Base-by-base conservation (phyloP, 1,140 invertebrate species). In the Papilio polytes region DNA sequence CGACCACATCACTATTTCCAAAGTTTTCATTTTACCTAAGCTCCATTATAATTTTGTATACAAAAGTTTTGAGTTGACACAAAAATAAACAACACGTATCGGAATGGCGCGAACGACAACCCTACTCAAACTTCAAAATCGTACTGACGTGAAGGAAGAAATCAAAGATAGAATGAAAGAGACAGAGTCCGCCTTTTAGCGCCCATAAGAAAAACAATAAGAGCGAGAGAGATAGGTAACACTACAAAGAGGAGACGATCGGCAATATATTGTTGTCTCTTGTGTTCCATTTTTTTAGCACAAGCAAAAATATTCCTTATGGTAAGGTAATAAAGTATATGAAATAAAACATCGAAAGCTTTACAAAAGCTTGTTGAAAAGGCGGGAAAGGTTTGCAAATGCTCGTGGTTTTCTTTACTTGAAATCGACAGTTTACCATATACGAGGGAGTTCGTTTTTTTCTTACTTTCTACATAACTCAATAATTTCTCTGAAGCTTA, bases 361-460 rank as follows among this genome's bases (percentile, higher is more conserved):
- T 81, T 80, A 84, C 80, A 83, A 56, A 84, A 86, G 85, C 85
- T 90, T 85, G 86, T 84, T 31, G 79, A 88, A 89, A 90, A 90
- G 92, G 92, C 92, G 92, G 89, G 91, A 93, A 93, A 91, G 81
- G 81, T 85, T 83, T 59, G 80, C 78, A 48, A 41, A 66, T 36
- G 18, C 20, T 78, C n/a, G 36, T 41, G 36, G 59, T 66, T 78
- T 66, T 78, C 77, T 66, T 51, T 76, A 76, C 74, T 51, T 10
- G 74, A 76, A 51, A 76, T 76, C 74, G 74, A 76, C 44, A 48
- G 46, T 26, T 44, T 74, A 74, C 73, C 44, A 74, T 36, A 72
- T 72, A 31, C 18, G 72, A 36, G 70, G 8, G 41, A 44, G 72
- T 44, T 56, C 20, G 53, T 56, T 56, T 56, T 74, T 74, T 74